These are phyloP conservation scores for Mylabris phalerata DNA, from an alignment of 1,140 invertebrate genomes.

Conservation along the genomic window DNA sequence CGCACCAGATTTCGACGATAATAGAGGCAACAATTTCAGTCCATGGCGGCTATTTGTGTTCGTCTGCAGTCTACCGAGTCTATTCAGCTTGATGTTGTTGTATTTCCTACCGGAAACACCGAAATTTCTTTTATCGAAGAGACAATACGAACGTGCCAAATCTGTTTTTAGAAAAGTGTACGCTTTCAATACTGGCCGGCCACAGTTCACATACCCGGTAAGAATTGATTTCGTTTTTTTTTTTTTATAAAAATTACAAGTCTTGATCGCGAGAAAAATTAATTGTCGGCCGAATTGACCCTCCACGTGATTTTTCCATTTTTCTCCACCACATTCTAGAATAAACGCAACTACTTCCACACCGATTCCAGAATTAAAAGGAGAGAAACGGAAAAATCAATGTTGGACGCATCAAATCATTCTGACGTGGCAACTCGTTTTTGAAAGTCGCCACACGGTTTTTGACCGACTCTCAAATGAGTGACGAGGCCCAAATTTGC, in stretches of 20 bases:
- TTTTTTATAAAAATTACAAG: not conserved
- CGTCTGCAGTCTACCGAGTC: slow-evolving; percentile 56
- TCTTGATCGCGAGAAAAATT: no score
- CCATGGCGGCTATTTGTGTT: slow-evolving; percentile 74
- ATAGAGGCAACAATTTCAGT: slow-evolving; percentile 40
- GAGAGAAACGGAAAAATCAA: no score
- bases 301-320: no score
- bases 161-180: slow-evolving; percentile 55
- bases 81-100: slow-evolving; percentile 55
- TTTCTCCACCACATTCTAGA: no score
- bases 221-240: slow-evolving; percentile 4
- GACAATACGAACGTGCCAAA: slow-evolving; percentile 59
- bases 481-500: no score
- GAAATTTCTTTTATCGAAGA: slow-evolving; percentile 70
- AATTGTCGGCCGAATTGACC: no score
- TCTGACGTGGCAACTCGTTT: no score
- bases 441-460: no score
- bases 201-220: slow-evolving; percentile 59
- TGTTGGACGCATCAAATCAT: no score
- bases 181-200: slow-evolving; percentile 53
- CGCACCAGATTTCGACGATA: not conserved
- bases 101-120: slow-evolving; percentile 73
- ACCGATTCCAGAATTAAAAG: no score
- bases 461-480: no score
- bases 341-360: no score